These are phyloP conservation scores for Athetis lepigone DNA, from an alignment of 2,888 invertebrate genomes.

Conservation along the genomic window DNA sequence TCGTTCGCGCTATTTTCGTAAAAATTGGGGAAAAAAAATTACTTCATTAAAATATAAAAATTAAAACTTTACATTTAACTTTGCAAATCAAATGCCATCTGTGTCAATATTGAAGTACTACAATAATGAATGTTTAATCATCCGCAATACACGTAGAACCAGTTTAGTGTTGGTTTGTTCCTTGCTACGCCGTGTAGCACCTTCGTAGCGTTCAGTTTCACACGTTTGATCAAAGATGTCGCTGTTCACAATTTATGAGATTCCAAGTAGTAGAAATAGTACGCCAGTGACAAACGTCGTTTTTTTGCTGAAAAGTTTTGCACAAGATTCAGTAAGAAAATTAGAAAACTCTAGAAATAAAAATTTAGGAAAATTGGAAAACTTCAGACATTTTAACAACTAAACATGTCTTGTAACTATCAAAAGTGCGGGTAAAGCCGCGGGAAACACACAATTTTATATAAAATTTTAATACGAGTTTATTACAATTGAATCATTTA, in stretches of 20 bases:
- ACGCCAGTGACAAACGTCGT: neutral
- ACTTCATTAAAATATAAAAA: too few species aligned
- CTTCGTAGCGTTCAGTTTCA: constrained; percentile 24
- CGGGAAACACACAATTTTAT: too few species aligned
- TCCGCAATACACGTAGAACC: neutral
- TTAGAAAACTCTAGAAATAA: too few species aligned
- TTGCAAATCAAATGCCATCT: constrained; percentile 42
- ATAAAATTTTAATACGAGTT: too few species aligned
- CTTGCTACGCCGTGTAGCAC: constrained; percentile 15
- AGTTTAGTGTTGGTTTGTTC: neutral
- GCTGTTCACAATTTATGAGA: constrained; percentile 10
- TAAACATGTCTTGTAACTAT: too few species aligned
- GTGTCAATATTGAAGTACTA: neutral
- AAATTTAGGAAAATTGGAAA: too few species aligned
- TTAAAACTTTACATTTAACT: too few species aligned
- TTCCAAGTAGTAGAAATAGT: neutral
- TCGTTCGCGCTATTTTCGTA: too few species aligned
- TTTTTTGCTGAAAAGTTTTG: neutral
- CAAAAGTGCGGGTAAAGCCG: too few species aligned
- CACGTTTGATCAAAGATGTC: constrained; percentile 29
- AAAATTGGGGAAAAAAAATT: too few species aligned
- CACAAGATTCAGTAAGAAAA: neutral
- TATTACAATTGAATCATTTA: too few species aligned
- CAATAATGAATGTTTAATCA: neutral
- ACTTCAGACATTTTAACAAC: too few species aligned